Conservation (phyloP, 2,888 invertebrate species). For the Platyscelio sp. region DNA sequence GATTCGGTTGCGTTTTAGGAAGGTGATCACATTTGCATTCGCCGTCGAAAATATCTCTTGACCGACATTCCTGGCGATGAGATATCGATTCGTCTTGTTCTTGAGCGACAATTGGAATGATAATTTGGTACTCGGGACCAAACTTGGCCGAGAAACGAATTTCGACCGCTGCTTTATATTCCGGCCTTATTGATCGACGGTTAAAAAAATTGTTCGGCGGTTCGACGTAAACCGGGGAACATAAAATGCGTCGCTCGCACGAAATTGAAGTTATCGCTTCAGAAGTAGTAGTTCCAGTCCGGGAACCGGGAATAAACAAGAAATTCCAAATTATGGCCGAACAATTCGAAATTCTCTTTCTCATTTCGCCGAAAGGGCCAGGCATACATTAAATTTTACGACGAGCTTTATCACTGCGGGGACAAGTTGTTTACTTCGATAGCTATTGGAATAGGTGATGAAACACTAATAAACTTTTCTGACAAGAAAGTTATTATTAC, state of each 20-base stretch:
- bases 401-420: constrained; percentile 52
- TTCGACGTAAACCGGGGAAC: not conserved
- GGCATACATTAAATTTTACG: constrained; percentile 66
- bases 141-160: too few relatives aligned
- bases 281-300: constrained; percentile 16
- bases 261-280: constrained; percentile 34
- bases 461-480: constrained; percentile 66
- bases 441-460: constrained; percentile 57
- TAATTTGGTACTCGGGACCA: too few relatives aligned
- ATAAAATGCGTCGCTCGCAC: constrained; percentile 19
- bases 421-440: constrained; percentile 66
- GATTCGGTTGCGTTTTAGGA: constrained; percentile 17
- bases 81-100: constrained; percentile 29
- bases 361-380: constrained; percentile 46
- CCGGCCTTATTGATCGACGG: not conserved
- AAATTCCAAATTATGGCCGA: constrained; percentile 41
- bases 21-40: constrained; percentile 37
- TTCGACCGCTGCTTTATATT: constrained; percentile 8
- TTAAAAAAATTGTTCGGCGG: constrained; percentile 22
- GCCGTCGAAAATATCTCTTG: constrained; percentile 38
- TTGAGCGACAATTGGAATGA: constrained; percentile 25
- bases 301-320: constrained; percentile 36
- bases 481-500: constrained; percentile 69
- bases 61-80: constrained; percentile 27
- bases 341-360: constrained; percentile 60